Percentiles rank a stretch among this genome's conserved stretches.
Conservation (phyloP, 2,888 invertebrate genomes). For the Nephrotoma appendiculata region DNA sequence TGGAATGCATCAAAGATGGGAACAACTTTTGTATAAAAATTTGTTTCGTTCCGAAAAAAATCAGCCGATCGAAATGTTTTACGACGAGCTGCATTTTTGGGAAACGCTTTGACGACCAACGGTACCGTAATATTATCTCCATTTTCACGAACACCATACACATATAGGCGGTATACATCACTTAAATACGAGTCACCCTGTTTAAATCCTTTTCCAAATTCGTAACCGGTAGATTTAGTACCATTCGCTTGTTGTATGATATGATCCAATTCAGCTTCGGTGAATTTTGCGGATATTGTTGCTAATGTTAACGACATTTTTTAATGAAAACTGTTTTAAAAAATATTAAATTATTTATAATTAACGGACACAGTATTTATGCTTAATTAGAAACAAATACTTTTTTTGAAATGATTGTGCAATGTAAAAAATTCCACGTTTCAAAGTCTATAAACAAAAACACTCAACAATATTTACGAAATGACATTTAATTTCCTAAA, state of each 20-base stretch:
- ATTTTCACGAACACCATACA: conserved; percentile 30
- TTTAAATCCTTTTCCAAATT: conserved; percentile 31
- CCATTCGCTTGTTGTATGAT: conserved; percentile 28
- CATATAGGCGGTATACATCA: conserved; percentile 42
- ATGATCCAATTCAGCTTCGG: conserved; percentile 28
- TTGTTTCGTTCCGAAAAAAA: conserved; percentile 56
- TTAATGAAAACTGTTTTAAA: background rate
- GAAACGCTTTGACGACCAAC: conserved; percentile 50
- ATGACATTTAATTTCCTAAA: background rate
- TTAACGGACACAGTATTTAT: background rate
- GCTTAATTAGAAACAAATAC: background rate
- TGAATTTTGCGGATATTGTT: conserved; percentile 30
- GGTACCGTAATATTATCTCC: conserved; percentile 30
- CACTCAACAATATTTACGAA: background rate
- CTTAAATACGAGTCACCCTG: conserved; percentile 61
- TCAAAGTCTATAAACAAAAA: background rate
- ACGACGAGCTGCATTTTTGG: conserved; percentile 43
- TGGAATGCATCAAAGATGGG: conserved; percentile 27
- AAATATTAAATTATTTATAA: background rate
- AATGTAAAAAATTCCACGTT: background rate
- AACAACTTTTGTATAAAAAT: conserved; percentile 39
- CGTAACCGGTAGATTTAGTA: conserved; percentile 29
- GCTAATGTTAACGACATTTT: conserved; percentile 20
- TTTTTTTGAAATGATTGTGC: background rate
- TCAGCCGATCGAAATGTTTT: conserved; percentile 48